phyloP scores from a whole-genome alignment of 1,140 invertebrate species.

The Lepidurus packardi region DNA sequence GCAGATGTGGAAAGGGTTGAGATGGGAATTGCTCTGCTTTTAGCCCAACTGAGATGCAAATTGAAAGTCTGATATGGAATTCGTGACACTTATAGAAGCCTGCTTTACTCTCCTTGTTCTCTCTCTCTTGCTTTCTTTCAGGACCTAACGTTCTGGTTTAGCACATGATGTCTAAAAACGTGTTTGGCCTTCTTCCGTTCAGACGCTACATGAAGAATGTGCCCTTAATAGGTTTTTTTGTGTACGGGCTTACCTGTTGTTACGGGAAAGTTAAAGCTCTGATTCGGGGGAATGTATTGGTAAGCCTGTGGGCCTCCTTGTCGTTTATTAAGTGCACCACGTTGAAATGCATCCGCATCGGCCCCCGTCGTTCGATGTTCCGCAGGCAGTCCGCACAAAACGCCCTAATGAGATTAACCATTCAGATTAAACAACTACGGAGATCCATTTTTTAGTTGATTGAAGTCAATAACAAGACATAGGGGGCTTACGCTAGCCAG shows the following conservation, averaged over 20 bases:
- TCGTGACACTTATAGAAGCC: too few relatives aligned
- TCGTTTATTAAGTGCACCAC: neutral
- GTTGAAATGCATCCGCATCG: neutral
- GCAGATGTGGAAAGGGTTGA: too few relatives aligned
- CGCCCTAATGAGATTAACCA: neutral
- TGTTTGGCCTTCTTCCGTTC: too few relatives aligned
- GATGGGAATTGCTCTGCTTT: too few relatives aligned
- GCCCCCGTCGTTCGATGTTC: neutral
- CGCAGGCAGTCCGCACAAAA: neutral
- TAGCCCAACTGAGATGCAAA: too few relatives aligned
- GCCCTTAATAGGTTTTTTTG: neutral
- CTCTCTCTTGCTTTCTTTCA: too few relatives aligned
- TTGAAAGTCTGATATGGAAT: too few relatives aligned
- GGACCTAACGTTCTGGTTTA: too few relatives aligned
- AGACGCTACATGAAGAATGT: neutral
- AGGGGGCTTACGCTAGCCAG: neutral
- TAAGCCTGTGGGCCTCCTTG: neutral
- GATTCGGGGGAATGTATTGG: conserved; percentile 39
- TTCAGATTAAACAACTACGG: neutral
- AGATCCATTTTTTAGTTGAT: too few relatives aligned
- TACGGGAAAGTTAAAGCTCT: conserved; percentile 40
- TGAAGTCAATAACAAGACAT: too few relatives aligned
- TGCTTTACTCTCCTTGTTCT: too few relatives aligned
- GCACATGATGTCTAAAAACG: too few relatives aligned
- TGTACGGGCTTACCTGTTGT: conserved; percentile 39